Percentiles rank a stretch among this genome's conserved stretches.
Evolutionary conservation across 1,140 invertebrate genomes (phyloP).

Genomic region (Riptortus pedestris): DNA sequence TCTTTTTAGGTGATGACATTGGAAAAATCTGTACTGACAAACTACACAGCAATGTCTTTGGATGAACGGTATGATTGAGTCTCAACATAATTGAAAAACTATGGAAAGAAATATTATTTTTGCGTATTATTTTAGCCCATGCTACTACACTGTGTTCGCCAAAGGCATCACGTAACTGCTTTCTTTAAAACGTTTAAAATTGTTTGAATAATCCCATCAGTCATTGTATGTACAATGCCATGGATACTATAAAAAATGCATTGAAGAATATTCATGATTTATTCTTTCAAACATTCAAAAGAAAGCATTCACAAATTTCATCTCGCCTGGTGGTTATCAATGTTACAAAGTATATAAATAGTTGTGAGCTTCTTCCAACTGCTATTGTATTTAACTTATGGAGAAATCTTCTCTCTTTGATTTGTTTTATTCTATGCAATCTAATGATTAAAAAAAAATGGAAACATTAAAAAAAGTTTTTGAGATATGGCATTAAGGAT

Average conservation of each 20-base stretch:
- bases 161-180: not conserved
- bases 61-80: conserved; percentile 13
- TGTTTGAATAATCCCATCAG: conserved; percentile 3
- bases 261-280: not conserved
- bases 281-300: not conserved
- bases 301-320: too few relatives aligned
- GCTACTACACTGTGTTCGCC: not conserved
- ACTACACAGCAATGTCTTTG: conserved; percentile 15
- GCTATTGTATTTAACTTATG: too few relatives aligned
- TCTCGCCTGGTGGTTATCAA: too few relatives aligned
- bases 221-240: not conserved
- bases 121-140: not conserved
- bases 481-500: not conserved
- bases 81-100: not conserved
- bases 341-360: too few relatives aligned
- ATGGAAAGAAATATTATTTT: not conserved
- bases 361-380: too few relatives aligned
- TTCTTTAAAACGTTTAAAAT: not conserved
- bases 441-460: not conserved
- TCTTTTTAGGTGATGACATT: conserved; percentile 14
- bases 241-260: not conserved
- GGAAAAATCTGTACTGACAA: conserved; percentile 7
- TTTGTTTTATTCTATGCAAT: not conserved
- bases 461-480: not conserved
- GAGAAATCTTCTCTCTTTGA: not conserved